Base-by-base conservation (phyloP, 1,140 invertebrate genomes). In the Druon quercuslanigerum region DNA sequence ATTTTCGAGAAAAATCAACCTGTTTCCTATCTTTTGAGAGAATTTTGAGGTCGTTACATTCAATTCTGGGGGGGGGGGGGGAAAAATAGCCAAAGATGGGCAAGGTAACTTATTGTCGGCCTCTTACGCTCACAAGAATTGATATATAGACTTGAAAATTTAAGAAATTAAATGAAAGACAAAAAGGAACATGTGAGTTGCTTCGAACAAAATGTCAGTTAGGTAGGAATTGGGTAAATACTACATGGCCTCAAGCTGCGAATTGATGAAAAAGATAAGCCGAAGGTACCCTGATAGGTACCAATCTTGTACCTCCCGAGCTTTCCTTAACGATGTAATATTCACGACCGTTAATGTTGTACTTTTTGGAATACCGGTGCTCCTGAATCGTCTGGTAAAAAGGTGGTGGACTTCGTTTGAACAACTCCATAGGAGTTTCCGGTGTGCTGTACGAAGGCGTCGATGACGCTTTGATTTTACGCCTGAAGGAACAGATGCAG, bases 311-410 rank as follows among this genome's bases (percentile, higher is more conserved):
- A 19, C 93, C 92, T 0, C 94, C 94, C 57, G 92, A 90, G 2
- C 90, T 86, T 33, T 92, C 92, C 8, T 92, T 92, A 20, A 94
- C 90, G 0, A 95, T 92, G 84, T 94, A 95, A 90, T 96, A 96
- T 83, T 96, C 94, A 72, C 95, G 91, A 2, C 95, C 95, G 81
- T 96, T 96, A n/a, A 96, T 94, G 14, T 92, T 89, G 74, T 92
- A 92, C 74, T 89, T 92, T 7, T 90, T 91, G 51, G 57, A 56
- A 14, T 75, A 73, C 50, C 81, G 79, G 71, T 70, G 33, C 77
- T 73, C 33, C 2, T 75, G n/a, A 19, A 77, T 12, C 11, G 76
- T 19, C 1, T 75, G 50, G 54, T 81, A 81, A 19, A 85, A 50
- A 19, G 77, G 79, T 76, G 73, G 80, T 4, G 87, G 76, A 1